Conservation (phyloP, 2,797 vertebrate species). For the Notolabrus celidotus region DNA sequence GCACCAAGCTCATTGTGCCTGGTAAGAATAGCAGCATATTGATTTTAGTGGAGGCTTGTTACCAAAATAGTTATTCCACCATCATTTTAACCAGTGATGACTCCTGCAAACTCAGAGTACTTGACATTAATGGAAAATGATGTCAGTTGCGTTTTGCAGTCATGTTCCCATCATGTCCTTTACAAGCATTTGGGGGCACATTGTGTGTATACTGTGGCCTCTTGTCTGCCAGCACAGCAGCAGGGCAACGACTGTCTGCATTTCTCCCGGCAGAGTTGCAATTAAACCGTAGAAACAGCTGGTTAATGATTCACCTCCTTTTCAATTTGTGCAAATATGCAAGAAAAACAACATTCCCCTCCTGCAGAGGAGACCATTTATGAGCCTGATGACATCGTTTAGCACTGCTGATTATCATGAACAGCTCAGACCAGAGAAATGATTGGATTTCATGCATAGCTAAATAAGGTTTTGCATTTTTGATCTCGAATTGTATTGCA, state of each 20-base stretch:
- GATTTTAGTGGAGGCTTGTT: conserved; percentile 7
- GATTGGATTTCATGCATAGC: neutral
- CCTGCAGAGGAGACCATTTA: conserved; percentile 21
- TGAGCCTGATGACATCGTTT: conserved; percentile 15
- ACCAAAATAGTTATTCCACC: neutral
- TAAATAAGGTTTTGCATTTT: no score
- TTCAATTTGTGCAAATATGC: conserved; percentile 30
- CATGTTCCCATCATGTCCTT: neutral
- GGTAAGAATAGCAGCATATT: conserved; percentile 19
- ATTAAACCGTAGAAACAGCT: conserved; percentile 44
- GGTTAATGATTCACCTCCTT: conserved; percentile 56
- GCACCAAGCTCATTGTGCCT: conserved; percentile 13
- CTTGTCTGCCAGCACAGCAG: conserved; percentile 32
- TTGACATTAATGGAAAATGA: conserved; percentile 13
- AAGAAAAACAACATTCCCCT: conserved; percentile 10
- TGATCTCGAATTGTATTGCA: neutral
- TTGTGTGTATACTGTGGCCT: neutral
- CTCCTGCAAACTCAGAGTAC: conserved; percentile 4
- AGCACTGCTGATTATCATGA: neutral
- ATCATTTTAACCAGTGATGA: conserved; percentile 3
- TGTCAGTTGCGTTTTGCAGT: neutral
- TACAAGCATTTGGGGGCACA: conserved; percentile 13
- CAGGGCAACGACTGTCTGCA: conserved; percentile 14
- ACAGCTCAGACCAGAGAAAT: neutral
- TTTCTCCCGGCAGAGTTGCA: conserved; percentile 35